Base-by-base conservation (phyloP, 2,888 invertebrate genomes). In the Adelphocoris suturalis region DNA sequence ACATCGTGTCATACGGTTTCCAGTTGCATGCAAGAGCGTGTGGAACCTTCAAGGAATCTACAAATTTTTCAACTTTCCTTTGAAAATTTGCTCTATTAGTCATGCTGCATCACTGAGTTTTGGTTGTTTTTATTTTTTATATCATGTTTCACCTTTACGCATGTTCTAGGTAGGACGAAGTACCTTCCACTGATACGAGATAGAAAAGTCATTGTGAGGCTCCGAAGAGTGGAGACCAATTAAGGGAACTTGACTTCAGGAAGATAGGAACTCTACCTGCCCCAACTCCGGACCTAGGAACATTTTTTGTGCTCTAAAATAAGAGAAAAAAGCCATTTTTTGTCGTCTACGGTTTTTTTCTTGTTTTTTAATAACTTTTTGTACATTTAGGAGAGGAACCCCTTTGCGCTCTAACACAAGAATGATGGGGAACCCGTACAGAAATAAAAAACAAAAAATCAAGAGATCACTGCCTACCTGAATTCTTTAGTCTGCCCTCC, bases 381-480 rank as follows among this genome's bases (percentile, higher is more conserved):
- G 14, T 57, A 7, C 37, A 37, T 7, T 7, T 2, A 37, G 37
- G 37, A 37, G 37, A 37, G 3, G n/a, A n/a, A 16, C 16, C 14
- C 57, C 57, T 57, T 57, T n/a, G 57, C 57, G n/a, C 57, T n/a
- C 57, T 11, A 52, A 52, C 52, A 52, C 52, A 11, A 52, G 52
- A 52, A 75, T 75, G 28, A 28, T 75, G 75, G 19, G 75, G 28
- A 23, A 28, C 4, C n/a, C 16, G 75, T 23, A 12, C 4, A 28
- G 27, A 76, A 76, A 76, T 27, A 76, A 76, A 76, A 23, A 27
- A 37, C 37, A 37, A 7, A 37, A n/a, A n/a, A n/a, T n/a, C n/a
- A 75, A 76, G 76, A 76, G 16, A 76, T 76, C 76, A 76, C 37
- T 37, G 7, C 37, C 76, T 76, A 76, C 76, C 76, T 76, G 76